These are phyloP conservation scores for Psittacula cyanocephala DNA, from an alignment of 2,113 vertebrate species.

Conservation along the genomic window DNA sequence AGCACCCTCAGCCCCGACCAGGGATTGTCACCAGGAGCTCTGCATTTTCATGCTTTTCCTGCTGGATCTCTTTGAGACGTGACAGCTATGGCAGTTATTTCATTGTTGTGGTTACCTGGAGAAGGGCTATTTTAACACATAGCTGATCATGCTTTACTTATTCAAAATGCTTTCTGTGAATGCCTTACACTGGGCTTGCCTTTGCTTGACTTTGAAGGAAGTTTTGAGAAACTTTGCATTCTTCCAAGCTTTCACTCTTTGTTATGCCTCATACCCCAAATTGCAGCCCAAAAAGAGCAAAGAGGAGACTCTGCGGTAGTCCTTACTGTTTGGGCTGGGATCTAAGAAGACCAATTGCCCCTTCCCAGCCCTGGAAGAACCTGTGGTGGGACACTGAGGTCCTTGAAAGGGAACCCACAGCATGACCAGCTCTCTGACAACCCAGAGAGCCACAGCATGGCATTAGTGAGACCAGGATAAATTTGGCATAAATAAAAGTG, in stretches of 20 bases:
- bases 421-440: neutral
- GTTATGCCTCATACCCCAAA: neutral
- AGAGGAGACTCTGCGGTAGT: neutral
- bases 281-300: neutral
- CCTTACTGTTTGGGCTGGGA: neutral
- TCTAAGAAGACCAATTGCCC: neutral
- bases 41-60: neutral
- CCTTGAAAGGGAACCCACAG: neutral
- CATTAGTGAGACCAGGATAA: neutral
- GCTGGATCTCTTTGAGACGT: neutral
- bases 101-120: neutral
- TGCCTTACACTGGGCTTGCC: neutral
- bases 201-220: neutral
- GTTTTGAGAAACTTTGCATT: neutral
- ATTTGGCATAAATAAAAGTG: neutral
- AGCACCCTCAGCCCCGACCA: accelerated
- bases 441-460: neutral
- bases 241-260: neutral
- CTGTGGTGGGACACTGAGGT: neutral
- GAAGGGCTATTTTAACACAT: neutral
- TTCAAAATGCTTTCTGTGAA: neutral
- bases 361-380: neutral
- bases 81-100: neutral
- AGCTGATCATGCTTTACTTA: neutral
- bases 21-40: neutral